Conservation (phyloP, 2,113 vertebrate genomes). For the Atlantisia rogersi region DNA sequence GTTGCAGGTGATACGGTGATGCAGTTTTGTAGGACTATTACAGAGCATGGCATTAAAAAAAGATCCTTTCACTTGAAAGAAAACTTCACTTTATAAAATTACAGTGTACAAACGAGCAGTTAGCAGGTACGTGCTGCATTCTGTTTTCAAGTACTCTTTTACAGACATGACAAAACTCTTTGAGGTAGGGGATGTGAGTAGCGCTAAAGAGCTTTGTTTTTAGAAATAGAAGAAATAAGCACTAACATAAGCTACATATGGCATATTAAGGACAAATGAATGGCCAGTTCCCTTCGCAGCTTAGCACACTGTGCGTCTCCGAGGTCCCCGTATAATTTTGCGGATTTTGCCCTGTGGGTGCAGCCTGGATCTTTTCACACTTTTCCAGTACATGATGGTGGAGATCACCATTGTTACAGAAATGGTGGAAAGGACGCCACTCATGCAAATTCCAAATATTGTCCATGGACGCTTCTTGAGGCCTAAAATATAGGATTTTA, state of each 20-base stretch:
- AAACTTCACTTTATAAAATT: neutral
- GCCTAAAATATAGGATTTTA: slow-evolving; percentile 87
- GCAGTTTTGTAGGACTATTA: neutral
- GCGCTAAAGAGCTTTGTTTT: slow-evolving; percentile 43
- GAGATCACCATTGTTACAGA: slow-evolving; percentile 87
- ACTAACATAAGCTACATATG: slow-evolving; percentile 27
- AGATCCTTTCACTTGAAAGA: neutral
- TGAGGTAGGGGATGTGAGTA: slow-evolving; percentile 46
- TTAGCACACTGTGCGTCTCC: slow-evolving; percentile 69
- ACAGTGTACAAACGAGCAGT: neutral
- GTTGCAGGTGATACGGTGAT: neutral
- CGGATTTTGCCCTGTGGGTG: slow-evolving; percentile 85
- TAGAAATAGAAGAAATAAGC: neutral
- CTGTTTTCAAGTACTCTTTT: slow-evolving; percentile 90
- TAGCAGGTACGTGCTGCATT: neutral
- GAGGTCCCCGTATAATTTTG: slow-evolving; percentile 82
- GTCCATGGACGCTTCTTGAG: slow-evolving; percentile 87
- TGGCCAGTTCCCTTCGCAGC: slow-evolving; percentile 59
- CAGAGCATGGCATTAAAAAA: neutral
- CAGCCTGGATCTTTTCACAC: slow-evolving; percentile 86
- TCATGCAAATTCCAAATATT: slow-evolving; percentile 86
- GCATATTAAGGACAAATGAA: slow-evolving; percentile 72
- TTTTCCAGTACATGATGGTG: slow-evolving; percentile 85
- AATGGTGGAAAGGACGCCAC: slow-evolving; percentile 80
- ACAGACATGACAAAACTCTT: slow-evolving; percentile 82